Base-by-base conservation (phyloP, 2,888 invertebrate genomes). In the Cephonodes hylas region DNA sequence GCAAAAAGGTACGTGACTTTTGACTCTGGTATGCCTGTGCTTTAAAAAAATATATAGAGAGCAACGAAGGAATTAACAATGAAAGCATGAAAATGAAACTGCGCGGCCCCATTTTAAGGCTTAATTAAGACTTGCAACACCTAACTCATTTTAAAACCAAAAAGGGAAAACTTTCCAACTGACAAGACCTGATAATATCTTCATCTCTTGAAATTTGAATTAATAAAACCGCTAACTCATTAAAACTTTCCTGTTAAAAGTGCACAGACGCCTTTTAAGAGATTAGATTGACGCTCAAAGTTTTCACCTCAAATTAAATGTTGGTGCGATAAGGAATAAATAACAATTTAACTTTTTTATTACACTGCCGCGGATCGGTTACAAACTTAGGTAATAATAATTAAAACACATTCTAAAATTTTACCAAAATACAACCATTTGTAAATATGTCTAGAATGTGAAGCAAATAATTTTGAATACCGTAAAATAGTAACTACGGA, bases 241-340 rank as follows among this genome's bases (percentile, higher is more conserved):
- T 66, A 68, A 74, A 83, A 80, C 72, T 81, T 81, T 74, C 68
- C 69, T 69, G 74, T 80, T 76, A 76, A 72, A 70, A 75, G 68
- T 65, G 70, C 70, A 72, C 70, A 73, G 68, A 74, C 77, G 71
- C 68, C 73, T 76, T 77, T 76, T 72, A 72, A 74, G 73, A 77
- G 69, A 76, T 76, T 66, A 75, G 64, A 76, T 78, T 78, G 78
- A 82, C 78, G 74, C 69, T 69, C 68, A 80, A 83, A 81, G 74
- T 83, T 83, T 64, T 65, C 42, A 59, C 44, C 62, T 62, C 65
- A 74, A 70, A 68, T 71, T 66, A 64, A 70, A 66, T 59, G 66
- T 69, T 64, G 57, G 62, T 63, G 62, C 62, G 65, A 66, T 64
- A 60, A 64, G 63, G 59, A 64, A 63, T 56, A 64, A 61, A 66